Evolutionary conservation across 2,113 vertebrate genomes (phyloP), one percentile per base, ranked within the genome.

Genomic region (Malurus elegans): DNA sequence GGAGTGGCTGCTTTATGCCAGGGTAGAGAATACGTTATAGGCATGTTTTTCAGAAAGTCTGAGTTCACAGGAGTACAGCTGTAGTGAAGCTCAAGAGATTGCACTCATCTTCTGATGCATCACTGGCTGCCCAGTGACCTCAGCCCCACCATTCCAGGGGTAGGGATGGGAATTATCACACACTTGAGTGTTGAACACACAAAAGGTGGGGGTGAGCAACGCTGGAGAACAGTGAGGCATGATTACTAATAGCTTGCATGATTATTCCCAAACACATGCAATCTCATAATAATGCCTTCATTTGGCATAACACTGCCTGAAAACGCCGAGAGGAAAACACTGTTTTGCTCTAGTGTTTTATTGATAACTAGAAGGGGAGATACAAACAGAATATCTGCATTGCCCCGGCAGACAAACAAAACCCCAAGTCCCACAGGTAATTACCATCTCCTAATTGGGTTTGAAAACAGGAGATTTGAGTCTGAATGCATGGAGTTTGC

Each of bases 391-490:
- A 8, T 93, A 91, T 91, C 88, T 29, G 76, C 89, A 86, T 94
- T 50, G 83, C 92, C 96, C 93, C 62, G 0, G 87, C 94, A 83
- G 96, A 92, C 94, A 88, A 95, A 91, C 94, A 92, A 97, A 97
- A 69, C 97, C 97, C 97, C 97, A 29, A 54, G 5, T 97, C 97
- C 98, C 98, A 32, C 79, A 98, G 95, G 98, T 97, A 98, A 98
- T 98, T 98, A 98, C 95, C 96, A 97, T 95, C 74, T 96, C 92
- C 97, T 98, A 98, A 98, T 97, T 98, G 96, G 97, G 84, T 98
- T 96, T 98, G 96, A 96, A 97, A 97, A 97, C 95, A 94, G 83
- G 38, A 86, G 88, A 94, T 90, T 95, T 95, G 90, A 96, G 80
- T 87, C 95, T 96, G 96, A 96, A 95, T 58, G 79, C 86, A 91